Evolutionary conservation across 2,888 invertebrate genomes (phyloP), one percentile per base, ranked within the genome.

Genomic region (Macrophya annulata): DNA sequence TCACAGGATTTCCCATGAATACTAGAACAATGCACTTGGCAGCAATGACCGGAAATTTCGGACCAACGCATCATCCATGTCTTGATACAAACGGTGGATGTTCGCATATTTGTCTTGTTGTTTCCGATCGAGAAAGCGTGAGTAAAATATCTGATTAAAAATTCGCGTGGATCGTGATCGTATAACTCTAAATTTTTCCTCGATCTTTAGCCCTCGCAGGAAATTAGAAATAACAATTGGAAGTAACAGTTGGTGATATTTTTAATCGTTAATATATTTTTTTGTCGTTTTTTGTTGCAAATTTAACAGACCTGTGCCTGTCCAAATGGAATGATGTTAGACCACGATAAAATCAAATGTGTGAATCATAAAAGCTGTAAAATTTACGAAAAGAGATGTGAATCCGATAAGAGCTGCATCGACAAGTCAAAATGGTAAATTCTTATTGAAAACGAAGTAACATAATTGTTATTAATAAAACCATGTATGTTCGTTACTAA

Each of bases 61-160:
- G 79, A 9, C 89, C 15, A 85, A 85, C 90, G 85, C 88, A 90
- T 83, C 96, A 96, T 92, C 94, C 94, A 0, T 97, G 97, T 89
- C 94, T 94, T 45, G 89, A 89, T 10, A 93, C 94, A 48, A 96
- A 96, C 86, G 96, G 96, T 62, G 95, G 95, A 0, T 98, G 98
- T 90, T 96, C 96, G 3, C 96, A 97, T 91, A 93, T 97, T 12
- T 98, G 98, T 90, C 95, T 97, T 2, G 94, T 96, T 85, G 91
- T 93, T 31, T 43, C 83, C 10, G 31, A 48, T 45, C 68, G 45
- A 68, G n/a, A 31, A n/a, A 45, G n/a, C n/a, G 83, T 83, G 8
- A 51, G 83, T 81, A 21, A 85, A 40, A 81, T 8, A 4, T 17
- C 8, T 25, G 68, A 68, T 6, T 0, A 0, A 68, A 15, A 40